Base-by-base conservation (phyloP, 1,140 invertebrate genomes). In the Agraylea sexmaculata region DNA sequence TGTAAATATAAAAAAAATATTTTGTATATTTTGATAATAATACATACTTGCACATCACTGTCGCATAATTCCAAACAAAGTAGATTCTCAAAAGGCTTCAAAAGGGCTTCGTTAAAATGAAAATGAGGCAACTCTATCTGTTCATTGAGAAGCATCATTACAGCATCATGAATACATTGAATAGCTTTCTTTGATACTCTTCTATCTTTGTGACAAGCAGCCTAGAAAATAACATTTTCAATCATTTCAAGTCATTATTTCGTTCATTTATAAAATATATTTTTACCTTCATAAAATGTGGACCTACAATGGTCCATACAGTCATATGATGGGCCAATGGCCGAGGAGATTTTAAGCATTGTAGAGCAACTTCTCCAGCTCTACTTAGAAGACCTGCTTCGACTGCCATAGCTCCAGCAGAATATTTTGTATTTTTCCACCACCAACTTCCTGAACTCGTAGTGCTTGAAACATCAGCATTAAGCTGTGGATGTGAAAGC, bases 51-150 rank as follows among this genome's bases (percentile, higher is more conserved):
- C 38, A 93, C 83, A 63, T 94, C 90, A 44, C 78, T 74, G 59
- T 94, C 88, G 58, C 87, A 92, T 1, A 92, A 65, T 58, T 94
- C 89, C 41, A 94, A 70, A 60, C 87, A 92, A 0, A 95, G 64
- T 13, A 96, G 71, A 60, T 92, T 93, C 64, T 96, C 90, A 60
- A 93, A 94, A 0, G 90, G 88, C 54, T 95, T 94, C 46, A 94
- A 83, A 3, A 96, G 66, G 1, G 87, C 85, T 62, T 94, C 91
- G 56, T 95, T 94, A 54, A 93, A 91, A 55, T 95, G 89, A 57
- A 93, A 95, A 64, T 93, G 85, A 1, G 87, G 80, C 30, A 90
- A 60, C 58, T 96, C 91, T 1, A 79, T 71, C 56, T 89, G 84
- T 53, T 87, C 85, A 49, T 87, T 86, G n/a, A 95, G 62, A 12